Percentiles rank a stretch among this genome's conserved stretches.
Conservation (phyloP, 2,888 invertebrate species). For the Trachelus stipa region DNA sequence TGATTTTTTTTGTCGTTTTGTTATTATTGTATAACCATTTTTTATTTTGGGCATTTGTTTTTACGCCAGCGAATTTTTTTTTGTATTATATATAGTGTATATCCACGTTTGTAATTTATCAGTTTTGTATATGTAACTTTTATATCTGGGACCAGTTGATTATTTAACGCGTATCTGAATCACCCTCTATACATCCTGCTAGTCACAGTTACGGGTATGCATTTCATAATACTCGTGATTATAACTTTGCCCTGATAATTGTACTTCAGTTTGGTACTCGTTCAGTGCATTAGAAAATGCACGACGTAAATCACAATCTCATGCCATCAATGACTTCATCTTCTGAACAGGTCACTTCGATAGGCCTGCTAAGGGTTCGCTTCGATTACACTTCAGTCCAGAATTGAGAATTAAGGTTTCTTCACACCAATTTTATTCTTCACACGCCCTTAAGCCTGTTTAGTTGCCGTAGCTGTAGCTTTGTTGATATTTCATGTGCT, state of each 20-base stretch:
- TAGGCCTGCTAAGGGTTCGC: not conserved
- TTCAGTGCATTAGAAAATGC: not conserved
- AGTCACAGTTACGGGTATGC: not conserved
- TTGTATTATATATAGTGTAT: not conserved
- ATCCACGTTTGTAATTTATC: not conserved
- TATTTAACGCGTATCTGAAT: not conserved
- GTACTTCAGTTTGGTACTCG: not conserved
- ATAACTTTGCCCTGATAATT: not conserved
- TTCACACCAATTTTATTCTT: no score
- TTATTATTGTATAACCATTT: not conserved
- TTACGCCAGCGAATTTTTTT: not conserved
- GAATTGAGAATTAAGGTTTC: not conserved
- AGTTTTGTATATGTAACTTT: not conserved
- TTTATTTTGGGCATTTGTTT: not conserved
- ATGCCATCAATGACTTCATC: not conserved
- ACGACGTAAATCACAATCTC: not conserved
- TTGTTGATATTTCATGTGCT: no score
- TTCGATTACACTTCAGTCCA: not conserved
- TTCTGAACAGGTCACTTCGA: not conserved
- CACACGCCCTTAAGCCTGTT: not conserved
- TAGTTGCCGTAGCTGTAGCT: conserved; percentile 4
- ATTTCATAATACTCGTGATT: not conserved
- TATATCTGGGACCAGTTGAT: not conserved
- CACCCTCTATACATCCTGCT: not conserved
- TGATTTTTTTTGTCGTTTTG: not conserved